Evolutionary conservation across 2,888 invertebrate genomes (phyloP).

Genomic region (Oxycera nigricornis): DNA sequence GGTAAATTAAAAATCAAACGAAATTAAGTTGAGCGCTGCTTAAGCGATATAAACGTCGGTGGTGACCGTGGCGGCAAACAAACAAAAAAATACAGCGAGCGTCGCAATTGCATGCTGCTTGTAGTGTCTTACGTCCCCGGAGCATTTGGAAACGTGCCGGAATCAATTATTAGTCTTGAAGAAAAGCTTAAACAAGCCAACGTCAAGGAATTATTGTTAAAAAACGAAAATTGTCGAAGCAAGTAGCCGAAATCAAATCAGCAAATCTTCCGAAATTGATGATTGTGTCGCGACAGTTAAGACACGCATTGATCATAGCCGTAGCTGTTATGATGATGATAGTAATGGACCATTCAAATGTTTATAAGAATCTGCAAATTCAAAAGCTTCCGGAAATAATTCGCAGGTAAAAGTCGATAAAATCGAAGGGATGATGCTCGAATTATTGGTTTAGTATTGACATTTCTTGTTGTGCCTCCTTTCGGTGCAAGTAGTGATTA

Average conservation of each 20-base stretch:
- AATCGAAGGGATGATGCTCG: constrained; percentile 67
- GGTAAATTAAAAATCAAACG: no score
- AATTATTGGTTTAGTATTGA: constrained; percentile 85
- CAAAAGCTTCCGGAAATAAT: neutral
- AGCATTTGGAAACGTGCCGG: no score
- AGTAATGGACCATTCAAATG: neutral
- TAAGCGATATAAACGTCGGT: no score
- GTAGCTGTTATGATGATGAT: constrained; percentile 20
- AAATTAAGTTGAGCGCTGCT: no score
- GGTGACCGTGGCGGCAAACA: no score
- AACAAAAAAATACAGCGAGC: no score
- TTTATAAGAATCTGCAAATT: neutral
- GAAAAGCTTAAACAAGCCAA: constrained; percentile 59
- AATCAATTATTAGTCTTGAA: no score
- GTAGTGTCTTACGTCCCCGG: no score
- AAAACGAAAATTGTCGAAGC: constrained; percentile 59
- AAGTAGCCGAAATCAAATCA: constrained; percentile 48
- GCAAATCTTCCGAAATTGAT: constrained; percentile 52
- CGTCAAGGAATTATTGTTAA: constrained; percentile 59
- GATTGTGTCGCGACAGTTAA: constrained; percentile 45
- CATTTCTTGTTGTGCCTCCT: constrained; percentile 88
- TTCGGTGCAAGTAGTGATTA: constrained; percentile 90
- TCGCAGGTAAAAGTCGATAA: constrained; percentile 44
- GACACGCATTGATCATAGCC: neutral
- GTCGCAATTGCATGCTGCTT: no score